Conservation (phyloP, 2,113 vertebrate species). For the Myotis davidii region DNA sequence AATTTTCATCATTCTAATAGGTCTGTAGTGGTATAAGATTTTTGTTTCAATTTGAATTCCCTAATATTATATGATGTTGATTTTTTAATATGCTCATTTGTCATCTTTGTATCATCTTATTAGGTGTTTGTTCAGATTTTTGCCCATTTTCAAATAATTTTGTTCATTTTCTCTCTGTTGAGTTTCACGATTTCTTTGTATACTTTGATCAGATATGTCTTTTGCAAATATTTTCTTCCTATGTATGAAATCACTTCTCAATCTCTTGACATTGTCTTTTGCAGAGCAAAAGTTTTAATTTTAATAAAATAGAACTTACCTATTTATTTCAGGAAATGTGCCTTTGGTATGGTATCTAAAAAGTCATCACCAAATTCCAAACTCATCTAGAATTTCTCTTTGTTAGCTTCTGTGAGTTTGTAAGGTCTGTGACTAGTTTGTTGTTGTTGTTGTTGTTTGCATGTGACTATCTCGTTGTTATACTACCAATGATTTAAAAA, state of each 20-base stretch:
- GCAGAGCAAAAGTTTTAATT: background rate
- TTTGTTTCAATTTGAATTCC: background rate
- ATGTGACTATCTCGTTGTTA: background rate
- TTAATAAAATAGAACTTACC: background rate
- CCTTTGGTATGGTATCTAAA: background rate
- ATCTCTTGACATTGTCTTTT: background rate
- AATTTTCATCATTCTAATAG: background rate
- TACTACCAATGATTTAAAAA: background rate
- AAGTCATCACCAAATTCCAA: background rate
- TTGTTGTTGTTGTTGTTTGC: background rate
- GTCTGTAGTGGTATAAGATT: background rate
- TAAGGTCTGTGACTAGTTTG: background rate
- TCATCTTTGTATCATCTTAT: background rate
- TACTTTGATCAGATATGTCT: background rate
- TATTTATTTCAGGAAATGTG: background rate
- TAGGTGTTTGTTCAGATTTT: background rate
- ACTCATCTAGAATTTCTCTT: background rate
- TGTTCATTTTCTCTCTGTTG: background rate
- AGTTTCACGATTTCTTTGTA: background rate
- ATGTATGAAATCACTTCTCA: background rate
- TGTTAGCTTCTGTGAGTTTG: background rate
- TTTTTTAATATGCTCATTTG: background rate
- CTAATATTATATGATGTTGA: background rate
- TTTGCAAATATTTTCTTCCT: background rate
- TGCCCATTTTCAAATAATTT: background rate